phyloP scores from a whole-genome alignment of 2,888 invertebrate genomes.

The Auanema sp. region DNA sequence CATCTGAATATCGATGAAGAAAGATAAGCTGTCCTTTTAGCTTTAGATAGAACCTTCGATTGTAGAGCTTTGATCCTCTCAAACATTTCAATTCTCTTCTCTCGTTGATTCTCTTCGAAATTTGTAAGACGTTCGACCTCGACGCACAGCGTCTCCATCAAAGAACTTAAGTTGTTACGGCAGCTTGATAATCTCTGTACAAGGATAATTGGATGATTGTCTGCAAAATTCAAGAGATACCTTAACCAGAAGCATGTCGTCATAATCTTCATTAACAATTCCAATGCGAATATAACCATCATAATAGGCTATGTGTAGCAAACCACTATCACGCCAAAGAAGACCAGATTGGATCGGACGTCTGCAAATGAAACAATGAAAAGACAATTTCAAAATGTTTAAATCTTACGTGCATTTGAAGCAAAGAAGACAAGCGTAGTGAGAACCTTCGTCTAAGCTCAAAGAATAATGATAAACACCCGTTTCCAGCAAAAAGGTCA shows the following conservation, averaged over 20 bases:
- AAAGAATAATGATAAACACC: conserved; percentile 43
- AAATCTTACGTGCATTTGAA: conserved; percentile 39
- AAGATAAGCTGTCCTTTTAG: too few relatives aligned
- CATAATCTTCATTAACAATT: conserved; percentile 43
- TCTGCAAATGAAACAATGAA: conserved; percentile 22
- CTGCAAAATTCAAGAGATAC: conserved; percentile 8
- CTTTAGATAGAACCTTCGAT: conserved; percentile 14
- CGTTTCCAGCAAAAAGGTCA: conserved; percentile 34
- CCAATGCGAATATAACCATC: conserved; percentile 42
- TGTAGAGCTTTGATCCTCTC: conserved; percentile 21
- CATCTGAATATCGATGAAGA: neutral
- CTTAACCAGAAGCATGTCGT: conserved; percentile 47
- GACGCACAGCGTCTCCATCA: conserved; percentile 27
- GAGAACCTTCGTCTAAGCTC: conserved; percentile 23
- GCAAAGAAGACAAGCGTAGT: conserved; percentile 38
- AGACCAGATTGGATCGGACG: conserved; percentile 33
- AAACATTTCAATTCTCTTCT: conserved; percentile 32
- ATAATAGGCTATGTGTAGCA: conserved; percentile 41
- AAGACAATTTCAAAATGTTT: neutral
- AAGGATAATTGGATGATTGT: neutral
- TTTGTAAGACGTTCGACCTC: conserved; percentile 33
- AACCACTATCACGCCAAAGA: conserved; percentile 37
- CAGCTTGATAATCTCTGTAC: conserved; percentile 29
- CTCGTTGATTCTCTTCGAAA: conserved; percentile 35
- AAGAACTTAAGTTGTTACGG: conserved; percentile 27